Evolutionary conservation across 2,113 vertebrate species (phyloP).

Genomic region (Pteronura brasiliensis): DNA sequence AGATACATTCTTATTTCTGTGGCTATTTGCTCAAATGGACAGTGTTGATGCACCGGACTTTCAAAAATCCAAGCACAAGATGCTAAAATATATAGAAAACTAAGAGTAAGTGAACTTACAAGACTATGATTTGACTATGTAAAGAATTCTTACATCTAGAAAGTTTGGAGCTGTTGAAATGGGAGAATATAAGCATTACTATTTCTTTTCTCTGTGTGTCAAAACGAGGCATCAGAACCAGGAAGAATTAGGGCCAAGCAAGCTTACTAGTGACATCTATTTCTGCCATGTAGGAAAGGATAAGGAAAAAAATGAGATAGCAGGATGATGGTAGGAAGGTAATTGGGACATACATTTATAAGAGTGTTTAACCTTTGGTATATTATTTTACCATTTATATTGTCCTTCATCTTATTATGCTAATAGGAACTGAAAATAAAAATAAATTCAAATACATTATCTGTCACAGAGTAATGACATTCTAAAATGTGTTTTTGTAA

Average conservation of each 20-base stretch:
- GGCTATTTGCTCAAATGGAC: background rate
- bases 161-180: background rate
- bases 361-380: background rate
- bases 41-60: background rate
- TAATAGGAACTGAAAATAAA: constrained; percentile 26
- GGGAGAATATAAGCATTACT: background rate
- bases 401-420: background rate
- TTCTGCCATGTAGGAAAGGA: background rate
- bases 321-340: background rate
- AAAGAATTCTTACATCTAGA: background rate
- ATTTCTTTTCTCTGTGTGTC: background rate
- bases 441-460: background rate
- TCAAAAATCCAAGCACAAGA: background rate
- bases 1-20: background rate
- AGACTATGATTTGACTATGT: background rate
- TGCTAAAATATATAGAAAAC: background rate
- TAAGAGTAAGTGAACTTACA: background rate
- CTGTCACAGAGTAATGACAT: background rate
- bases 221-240: constrained; percentile 22
- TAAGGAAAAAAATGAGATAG: background rate
- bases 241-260: background rate
- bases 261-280: background rate
- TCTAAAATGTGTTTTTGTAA: background rate
- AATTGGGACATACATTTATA: background rate
- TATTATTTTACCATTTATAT: background rate